Evolutionary conservation across 2,797 vertebrate genomes (phyloP), one percentile per base, ranked within the genome.

Genomic region (Calcarius lapponicus): DNA sequence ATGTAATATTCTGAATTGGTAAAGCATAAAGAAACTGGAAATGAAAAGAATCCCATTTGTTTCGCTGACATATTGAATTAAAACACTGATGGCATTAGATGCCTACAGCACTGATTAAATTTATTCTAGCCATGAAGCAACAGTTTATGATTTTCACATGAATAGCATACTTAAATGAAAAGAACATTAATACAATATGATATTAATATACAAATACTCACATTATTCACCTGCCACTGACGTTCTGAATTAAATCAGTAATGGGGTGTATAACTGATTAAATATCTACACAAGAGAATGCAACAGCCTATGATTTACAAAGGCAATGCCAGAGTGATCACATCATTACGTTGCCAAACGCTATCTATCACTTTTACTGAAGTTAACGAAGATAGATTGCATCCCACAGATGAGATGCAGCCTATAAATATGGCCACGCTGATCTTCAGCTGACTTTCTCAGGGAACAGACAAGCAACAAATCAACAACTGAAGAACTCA

Each of bases 361-460:
- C 96, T 94, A 98, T 98, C 97, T 98, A 98, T 98, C 98, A 98
- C 97, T 98, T 98, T 98, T 98, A 97, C 97, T 96, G 97, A 97
- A 97, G 94, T 98, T 98, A 98, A 98, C 97, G 73, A 98, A 98
- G 98, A 98, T 93, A 65, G 98, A 98, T 98, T 97, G 96, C 94
- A 90, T 97, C 92, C 96, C 70, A 89, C 91, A 98, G 97, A 97
- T 91, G 97, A 98, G 97, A 98, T 95, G 96, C 94, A 95, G 97
- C 96, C 97, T 97, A 97, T 98, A 98, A 98, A 98, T 97, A 97
- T 47, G 97, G 95, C 94, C 97, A 96, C 76, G 93, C 97, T 98
- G 97, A 97, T 98, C 98, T 98, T 98, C 98, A 98, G 94, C 96
- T 98, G 97, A 98, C 97, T 98, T 98, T 98, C 97, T 82, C 42